A percentile compares a stretch with the other conserved stretches of the same genome.
Evolutionary conservation across 2,113 vertebrate species (phyloP).

Genomic region (Poeciliopsis turrubarensis): DNA sequence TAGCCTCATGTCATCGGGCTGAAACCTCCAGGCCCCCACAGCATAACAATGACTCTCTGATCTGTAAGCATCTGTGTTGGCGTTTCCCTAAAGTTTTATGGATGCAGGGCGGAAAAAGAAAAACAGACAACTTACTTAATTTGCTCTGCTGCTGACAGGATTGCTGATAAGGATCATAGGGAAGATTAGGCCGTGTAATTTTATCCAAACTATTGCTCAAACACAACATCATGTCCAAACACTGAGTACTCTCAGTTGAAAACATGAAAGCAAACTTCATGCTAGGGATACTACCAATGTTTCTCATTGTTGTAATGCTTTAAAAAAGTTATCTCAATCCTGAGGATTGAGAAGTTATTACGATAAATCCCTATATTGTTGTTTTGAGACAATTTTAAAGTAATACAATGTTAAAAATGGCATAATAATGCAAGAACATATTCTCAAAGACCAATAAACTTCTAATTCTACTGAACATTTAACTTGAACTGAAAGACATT

Average conservation of each 20-base stretch:
- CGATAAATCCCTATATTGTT: too few species aligned
- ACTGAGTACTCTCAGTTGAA: neutral
- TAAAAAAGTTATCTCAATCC: neutral
- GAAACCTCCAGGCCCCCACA: conserved; percentile 50
- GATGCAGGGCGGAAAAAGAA: conserved; percentile 3
- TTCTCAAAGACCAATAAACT: too few species aligned
- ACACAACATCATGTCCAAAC: neutral
- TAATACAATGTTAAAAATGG: too few species aligned
- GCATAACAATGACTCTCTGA: conserved; percentile 44
- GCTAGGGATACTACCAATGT: neutral
- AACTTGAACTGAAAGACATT: too few species aligned
- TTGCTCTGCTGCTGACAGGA: neutral
- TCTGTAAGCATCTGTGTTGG: conserved; percentile 33
- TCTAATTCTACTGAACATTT: too few species aligned
- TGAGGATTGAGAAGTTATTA: neutral
- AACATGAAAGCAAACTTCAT: neutral
- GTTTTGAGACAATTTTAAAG: too few species aligned
- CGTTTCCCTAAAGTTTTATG: conserved; percentile 29
- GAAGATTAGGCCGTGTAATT: neutral
- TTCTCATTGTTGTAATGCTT: neutral
- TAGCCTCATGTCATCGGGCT: conserved; percentile 61
- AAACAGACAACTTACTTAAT: conserved; percentile 5
- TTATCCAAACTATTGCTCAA: neutral
- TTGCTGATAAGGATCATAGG: neutral
- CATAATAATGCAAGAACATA: too few species aligned